phyloP scores from a whole-genome alignment of 2,113 vertebrate species.

The Protomyctophum bolini region DNA sequence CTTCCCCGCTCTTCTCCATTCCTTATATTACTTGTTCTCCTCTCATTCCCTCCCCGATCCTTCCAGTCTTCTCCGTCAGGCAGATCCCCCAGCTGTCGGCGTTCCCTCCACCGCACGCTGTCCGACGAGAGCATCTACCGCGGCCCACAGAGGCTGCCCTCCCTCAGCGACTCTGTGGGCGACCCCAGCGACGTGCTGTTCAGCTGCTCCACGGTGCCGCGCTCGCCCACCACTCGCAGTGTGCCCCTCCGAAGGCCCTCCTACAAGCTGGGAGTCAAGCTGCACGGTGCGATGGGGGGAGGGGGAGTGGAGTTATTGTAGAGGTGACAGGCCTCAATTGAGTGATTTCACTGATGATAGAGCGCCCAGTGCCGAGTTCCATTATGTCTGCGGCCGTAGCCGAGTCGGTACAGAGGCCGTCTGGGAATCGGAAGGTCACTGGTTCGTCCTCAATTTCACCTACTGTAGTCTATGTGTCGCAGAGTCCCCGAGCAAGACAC shows the following conservation, averaged over 20 bases:
- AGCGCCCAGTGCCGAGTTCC: too few species aligned
- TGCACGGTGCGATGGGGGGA: constrained; percentile 83
- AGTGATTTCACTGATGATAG: too few species aligned
- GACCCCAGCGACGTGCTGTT: constrained; percentile 93
- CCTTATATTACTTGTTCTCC: background rate
- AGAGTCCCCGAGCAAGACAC: too few species aligned
- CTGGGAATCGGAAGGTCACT: too few species aligned
- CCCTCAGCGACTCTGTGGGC: constrained; percentile 77
- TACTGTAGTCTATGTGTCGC: too few species aligned
- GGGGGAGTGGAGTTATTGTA: background rate
- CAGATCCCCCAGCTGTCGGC: constrained; percentile 80
- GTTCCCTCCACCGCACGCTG: constrained; percentile 94
- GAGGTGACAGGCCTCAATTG: too few species aligned
- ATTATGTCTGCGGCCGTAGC: too few species aligned
- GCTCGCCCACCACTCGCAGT: constrained; percentile 92
- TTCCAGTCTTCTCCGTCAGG: constrained; percentile 85
- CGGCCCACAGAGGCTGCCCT: constrained; percentile 89
- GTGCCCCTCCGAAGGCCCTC: constrained; percentile 92
- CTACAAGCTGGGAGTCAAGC: constrained; percentile 93
- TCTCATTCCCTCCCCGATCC: constrained; percentile 33
- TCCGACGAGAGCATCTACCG: constrained; percentile 99
- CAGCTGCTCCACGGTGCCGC: constrained; percentile 91
- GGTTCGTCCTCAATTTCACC: too few species aligned
- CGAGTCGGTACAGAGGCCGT: too few species aligned
- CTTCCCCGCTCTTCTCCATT: background rate